Evolutionary conservation across 2,113 vertebrate genomes (phyloP).

Genomic region (Podocnemis expansa): DNA sequence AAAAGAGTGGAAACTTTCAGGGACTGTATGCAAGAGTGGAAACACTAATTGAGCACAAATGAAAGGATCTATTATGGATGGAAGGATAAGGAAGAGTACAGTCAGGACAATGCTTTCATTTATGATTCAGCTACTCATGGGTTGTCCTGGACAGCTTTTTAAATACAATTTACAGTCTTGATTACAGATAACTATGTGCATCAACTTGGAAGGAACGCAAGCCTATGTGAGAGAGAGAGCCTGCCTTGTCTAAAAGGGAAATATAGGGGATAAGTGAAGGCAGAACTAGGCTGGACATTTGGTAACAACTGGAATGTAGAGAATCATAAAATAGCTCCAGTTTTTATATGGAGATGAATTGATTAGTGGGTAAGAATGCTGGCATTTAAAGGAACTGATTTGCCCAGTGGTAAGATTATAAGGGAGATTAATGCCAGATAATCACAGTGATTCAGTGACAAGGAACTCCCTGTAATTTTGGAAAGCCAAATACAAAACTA

Average conservation of each 20-base stretch:
- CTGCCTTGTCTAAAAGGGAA: constrained; percentile 16
- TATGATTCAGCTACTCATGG: constrained; percentile 28
- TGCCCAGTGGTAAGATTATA: constrained; percentile 26
- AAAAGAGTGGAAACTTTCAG: constrained; percentile 55
- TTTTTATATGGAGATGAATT: constrained; percentile 64
- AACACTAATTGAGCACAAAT: constrained; percentile 51
- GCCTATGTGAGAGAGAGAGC: constrained; percentile 41
- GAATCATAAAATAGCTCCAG: constrained; percentile 13
- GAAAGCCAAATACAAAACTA: constrained; percentile 70
- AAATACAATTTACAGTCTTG: constrained; percentile 46
- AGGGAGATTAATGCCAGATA: constrained; percentile 38
- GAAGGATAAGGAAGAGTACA: constrained; percentile 16
- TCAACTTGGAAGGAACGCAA: constrained; percentile 33
- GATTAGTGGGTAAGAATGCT: constrained; percentile 34
- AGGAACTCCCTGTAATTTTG: constrained; percentile 35
- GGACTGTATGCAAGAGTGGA: constrained; percentile 55
- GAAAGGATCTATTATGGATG: constrained; percentile 39
- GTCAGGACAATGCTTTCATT: constrained; percentile 41
- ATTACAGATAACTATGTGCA: constrained; percentile 48
- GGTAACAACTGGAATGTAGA: constrained; percentile 1
- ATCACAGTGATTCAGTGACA: constrained; percentile 26
- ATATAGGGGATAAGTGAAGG: not conserved
- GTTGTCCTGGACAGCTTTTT: constrained; percentile 8
- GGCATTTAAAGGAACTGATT: constrained; percentile 16
- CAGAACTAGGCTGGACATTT: constrained; percentile 6